These are phyloP conservation scores for Drosophila testacea DNA, from an alignment of 2,888 invertebrate species.

Conservation along the genomic window DNA sequence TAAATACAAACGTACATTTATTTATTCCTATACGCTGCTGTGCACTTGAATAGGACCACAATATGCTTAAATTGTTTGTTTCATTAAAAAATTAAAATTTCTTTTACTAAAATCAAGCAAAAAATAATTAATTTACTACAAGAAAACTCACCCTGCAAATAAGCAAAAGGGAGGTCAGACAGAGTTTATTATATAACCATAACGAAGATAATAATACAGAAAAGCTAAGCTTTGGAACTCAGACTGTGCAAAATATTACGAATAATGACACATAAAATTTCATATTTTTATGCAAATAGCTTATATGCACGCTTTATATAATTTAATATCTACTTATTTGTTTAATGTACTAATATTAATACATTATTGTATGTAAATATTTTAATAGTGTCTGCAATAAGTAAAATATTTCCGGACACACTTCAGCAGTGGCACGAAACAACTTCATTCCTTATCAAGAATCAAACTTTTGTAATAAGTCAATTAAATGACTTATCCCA, in stretches of 20 bases:
- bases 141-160: background rate
- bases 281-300: too few species aligned
- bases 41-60: background rate
- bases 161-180: background rate
- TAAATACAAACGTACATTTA: conserved; percentile 39
- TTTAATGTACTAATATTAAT: background rate
- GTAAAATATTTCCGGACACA: conserved; percentile 89
- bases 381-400: conserved; percentile 88
- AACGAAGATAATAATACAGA: background rate
- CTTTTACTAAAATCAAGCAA: background rate
- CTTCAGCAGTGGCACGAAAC: conserved; percentile 90
- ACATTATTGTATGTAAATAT: background rate
- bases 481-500: conserved; percentile 87
- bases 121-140: background rate
- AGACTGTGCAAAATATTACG: too few species aligned
- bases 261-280: too few species aligned
- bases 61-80: background rate
- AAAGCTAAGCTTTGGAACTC: background rate
- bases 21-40: background rate
- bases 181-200: conserved; percentile 1
- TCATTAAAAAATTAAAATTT: too few species aligned
- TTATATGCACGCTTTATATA: background rate
- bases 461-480: conserved; percentile 88
- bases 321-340: background rate
- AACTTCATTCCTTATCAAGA: conserved; percentile 88